Evolutionary conservation across 2,888 invertebrate genomes (phyloP).

Genomic region (Phytoseiulus persimilis): DNA sequence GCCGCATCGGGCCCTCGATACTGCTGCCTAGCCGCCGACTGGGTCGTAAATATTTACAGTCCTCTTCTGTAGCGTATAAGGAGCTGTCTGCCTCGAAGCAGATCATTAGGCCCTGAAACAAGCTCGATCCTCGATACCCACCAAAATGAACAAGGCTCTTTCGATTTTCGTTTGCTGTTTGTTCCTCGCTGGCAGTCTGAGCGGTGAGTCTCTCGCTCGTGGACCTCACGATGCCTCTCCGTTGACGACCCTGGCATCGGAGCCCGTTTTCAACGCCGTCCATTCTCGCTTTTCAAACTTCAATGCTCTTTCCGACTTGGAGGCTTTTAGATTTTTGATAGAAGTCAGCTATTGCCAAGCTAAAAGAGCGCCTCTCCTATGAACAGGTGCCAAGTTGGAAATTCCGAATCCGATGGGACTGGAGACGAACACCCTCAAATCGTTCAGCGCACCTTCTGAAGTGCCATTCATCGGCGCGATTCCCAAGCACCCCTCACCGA

Average conservation of each 20-base stretch:
- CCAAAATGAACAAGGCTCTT: constrained; percentile 1
- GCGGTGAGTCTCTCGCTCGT: not conserved
- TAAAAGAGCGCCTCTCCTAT: not conserved
- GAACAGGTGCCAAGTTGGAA: not conserved
- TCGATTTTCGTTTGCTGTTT: not conserved
- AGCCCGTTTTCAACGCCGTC: too few species aligned
- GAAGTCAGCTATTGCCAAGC: not conserved
- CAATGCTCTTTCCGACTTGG: not conserved
- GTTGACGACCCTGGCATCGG: too few species aligned
- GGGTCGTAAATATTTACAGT: not conserved
- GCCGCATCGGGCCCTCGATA: not conserved
- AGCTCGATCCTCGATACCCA: not conserved
- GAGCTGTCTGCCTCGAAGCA: not conserved
- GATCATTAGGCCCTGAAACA: not conserved
- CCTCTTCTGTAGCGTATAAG: not conserved
- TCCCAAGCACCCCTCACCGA: not conserved
- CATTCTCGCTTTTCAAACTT: not conserved
- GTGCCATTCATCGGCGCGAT: not conserved
- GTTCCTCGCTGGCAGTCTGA: not conserved
- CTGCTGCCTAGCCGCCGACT: not conserved
- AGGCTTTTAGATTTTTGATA: too few species aligned
- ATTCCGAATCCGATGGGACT: not conserved
- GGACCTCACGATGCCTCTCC: too few species aligned
- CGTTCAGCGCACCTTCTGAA: not conserved
- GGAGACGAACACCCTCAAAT: not conserved